Base-by-base conservation (phyloP, 2,797 vertebrate genomes). In the Hyperoplus immaculatus region DNA sequence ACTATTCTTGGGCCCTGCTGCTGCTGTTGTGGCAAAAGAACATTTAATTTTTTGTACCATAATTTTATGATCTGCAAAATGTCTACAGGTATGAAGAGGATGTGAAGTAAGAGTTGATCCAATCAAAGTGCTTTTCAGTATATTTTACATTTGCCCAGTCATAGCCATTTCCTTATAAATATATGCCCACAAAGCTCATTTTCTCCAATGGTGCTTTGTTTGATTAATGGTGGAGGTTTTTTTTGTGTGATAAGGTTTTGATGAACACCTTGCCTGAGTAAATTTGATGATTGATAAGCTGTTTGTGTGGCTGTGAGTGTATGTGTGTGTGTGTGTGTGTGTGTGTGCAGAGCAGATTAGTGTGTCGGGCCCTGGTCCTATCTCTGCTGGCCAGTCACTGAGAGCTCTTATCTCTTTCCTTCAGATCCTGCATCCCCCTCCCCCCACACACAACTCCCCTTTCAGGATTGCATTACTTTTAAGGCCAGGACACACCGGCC, bases 201-300 rank as follows among this genome's bases (percentile, higher is more conserved):
- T 79, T 55, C 39, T 82, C 61, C 54, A 68, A 81, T 21, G 51
- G 4, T 36, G 51, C 45, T 77, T 74, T 72, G 81, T 77, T 80
- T 69, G 65, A 63, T 83, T 81, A 54, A 78, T 53, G 18, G 69
- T 56, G 15, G 41, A 29, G 46, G 18, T 84, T 84, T 72, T 77
- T 85, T 77, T 85, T 72, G 60, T 81, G 69, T 49, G 13, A 14
- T 14, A 47, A 50, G 67, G 59, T 86, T 87, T 75, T 83, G 73
- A 89, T 89, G 79, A 89, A 82, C 87, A 90, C 78, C 78, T 79
- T 18, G 72, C 58, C 72, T 83, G 85, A 90, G 81, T 90, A 84
- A 86, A 90, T 90, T 56, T 75, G 77, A 88, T 83, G 54, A 70
- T 61, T 79, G 80, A 86, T 86, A 87, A 71, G 51, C 76, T 85